A percentile compares a stretch with the other conserved stretches of the same genome.
These are phyloP conservation scores for Xenopus petersii DNA, from an alignment of 2,797 vertebrate genomes.

Conservation along the genomic window DNA sequence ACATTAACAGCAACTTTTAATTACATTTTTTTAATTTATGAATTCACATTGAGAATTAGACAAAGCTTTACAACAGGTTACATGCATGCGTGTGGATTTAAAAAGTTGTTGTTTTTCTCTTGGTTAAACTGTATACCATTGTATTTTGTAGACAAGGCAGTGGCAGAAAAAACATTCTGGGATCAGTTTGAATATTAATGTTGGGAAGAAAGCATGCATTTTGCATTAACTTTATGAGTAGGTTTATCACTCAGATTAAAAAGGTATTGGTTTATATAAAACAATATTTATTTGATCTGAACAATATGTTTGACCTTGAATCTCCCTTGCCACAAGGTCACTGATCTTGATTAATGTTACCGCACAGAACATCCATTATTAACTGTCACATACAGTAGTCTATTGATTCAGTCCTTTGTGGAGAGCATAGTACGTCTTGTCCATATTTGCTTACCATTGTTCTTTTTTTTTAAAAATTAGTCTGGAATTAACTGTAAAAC, in stretches of 20 bases:
- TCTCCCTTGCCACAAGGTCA: slow-evolving; percentile 11
- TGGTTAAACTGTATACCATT: no score
- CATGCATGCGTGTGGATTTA: no score
- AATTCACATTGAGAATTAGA: no score
- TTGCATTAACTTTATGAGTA: no score
- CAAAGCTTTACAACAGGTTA: no score
- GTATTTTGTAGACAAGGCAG: no score
- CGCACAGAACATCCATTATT: slow-evolving; percentile 9
- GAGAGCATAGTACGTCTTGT: slow-evolving; percentile 21
- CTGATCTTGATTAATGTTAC: background rate
- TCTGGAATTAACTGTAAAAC: background rate
- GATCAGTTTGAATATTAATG: no score
- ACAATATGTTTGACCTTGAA: slow-evolving; percentile 11
- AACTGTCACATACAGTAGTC: slow-evolving; percentile 3
- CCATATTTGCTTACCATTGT: background rate
- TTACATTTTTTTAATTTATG: no score
- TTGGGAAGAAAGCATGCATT: no score
- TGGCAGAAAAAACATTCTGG: no score
- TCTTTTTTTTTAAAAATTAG: slow-evolving; percentile 6
- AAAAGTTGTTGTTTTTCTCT: no score
- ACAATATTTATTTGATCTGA: background rate
- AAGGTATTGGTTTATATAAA: background rate
- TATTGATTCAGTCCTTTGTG: slow-evolving; percentile 20
- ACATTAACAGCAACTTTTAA: no score
- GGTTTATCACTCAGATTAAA: background rate